A percentile compares a stretch with the other conserved stretches of the same genome.
Conservation (phyloP, 2,888 invertebrate species). For the Rhingia rostrata region DNA sequence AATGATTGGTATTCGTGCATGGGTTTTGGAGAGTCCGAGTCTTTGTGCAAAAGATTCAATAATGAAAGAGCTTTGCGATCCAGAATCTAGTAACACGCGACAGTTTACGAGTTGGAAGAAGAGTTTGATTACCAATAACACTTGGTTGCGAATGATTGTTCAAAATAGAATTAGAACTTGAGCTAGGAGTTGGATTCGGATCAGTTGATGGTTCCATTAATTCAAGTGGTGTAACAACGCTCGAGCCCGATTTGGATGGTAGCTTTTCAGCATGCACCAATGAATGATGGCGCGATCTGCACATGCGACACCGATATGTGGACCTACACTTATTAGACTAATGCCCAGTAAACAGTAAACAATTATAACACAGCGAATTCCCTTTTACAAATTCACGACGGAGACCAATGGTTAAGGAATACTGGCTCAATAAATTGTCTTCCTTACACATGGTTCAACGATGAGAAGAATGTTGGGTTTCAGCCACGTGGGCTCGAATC, state of each 20-base stretch:
- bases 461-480: not conserved
- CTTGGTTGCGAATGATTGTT: too few relatives aligned
- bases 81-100: too few relatives aligned
- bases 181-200: not conserved
- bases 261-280: not conserved
- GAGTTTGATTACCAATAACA: too few relatives aligned
- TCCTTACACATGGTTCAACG: constrained; percentile 18
- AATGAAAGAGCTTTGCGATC: too few relatives aligned
- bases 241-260: not conserved
- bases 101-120: too few relatives aligned
- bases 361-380: constrained; percentile 15
- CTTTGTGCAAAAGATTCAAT: too few relatives aligned
- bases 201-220: not conserved
- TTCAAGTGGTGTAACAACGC: not conserved
- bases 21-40: too few relatives aligned
- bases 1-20: too few relatives aligned
- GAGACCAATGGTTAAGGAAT: not conserved
- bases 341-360: not conserved
- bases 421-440: not conserved
- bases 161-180: too few relatives aligned
- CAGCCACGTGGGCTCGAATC: constrained; percentile 10
- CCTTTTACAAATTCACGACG: constrained; percentile 13
- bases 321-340: constrained; percentile 5
- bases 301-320: too few relatives aligned
- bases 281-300: constrained; percentile 24